Evolutionary conservation across 1,140 invertebrate genomes (phyloP).

Genomic region (Zaprionus vittiger): DNA sequence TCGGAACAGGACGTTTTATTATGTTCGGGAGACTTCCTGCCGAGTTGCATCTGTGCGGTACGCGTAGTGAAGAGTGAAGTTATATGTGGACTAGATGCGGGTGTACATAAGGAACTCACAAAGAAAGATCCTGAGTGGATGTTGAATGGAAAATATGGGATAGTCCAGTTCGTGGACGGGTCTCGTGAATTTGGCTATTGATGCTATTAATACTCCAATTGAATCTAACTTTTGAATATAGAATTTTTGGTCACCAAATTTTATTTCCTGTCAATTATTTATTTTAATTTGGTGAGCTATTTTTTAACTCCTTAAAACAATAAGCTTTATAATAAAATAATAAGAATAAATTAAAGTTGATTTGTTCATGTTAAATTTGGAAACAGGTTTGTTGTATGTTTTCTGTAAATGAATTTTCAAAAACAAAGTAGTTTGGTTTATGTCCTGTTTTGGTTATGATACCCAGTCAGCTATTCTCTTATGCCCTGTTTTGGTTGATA

Average conservation of each 20-base stretch:
- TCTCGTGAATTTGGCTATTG: constrained; percentile 63
- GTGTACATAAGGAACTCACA: constrained; percentile 87
- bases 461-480: too few relatives aligned
- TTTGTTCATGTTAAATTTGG: too few relatives aligned
- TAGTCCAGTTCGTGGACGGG: constrained; percentile 75
- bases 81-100: constrained; percentile 91
- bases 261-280: background rate
- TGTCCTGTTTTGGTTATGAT: background rate
- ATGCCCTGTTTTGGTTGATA: too few relatives aligned
- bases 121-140: constrained; percentile 92
- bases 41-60: constrained; percentile 91
- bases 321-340: background rate
- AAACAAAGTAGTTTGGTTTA: background rate
- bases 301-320: too few relatives aligned
- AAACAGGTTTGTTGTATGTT: too few relatives aligned
- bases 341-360: too few relatives aligned
- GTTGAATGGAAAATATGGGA: constrained; percentile 93
- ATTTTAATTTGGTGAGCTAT: background rate
- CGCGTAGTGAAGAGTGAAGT: constrained; percentile 96
- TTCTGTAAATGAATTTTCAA: too few relatives aligned
- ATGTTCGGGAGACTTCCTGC: constrained; percentile 92
- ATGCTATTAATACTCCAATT: background rate
- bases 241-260: background rate
- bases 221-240: background rate
- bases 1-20: constrained; percentile 88